Evolutionary conservation across 2,797 vertebrate species (phyloP), one percentile per base, ranked within the genome.

Genomic region (Enteromius fasciolatus): DNA sequence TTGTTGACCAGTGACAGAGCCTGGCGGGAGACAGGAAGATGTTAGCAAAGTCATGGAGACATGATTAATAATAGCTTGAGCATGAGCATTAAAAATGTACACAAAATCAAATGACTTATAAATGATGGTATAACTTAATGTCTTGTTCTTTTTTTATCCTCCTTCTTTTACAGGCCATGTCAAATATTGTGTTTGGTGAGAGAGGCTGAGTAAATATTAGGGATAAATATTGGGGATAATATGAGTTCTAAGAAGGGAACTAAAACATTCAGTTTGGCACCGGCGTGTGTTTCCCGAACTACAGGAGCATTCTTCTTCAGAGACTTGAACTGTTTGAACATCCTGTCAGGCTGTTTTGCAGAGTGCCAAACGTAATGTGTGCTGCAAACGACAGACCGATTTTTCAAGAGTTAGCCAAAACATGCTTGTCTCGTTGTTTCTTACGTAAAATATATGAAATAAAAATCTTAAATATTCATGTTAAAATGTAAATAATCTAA

Each of bases 1-100:
- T 98, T 98, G 91, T 97, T 98, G 86, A 96, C 96, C 87, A 98
- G 90, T 75, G 97, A 96, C 36, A 98, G 92, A 33, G 96, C 96
- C 97, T 98, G 84, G 8, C 0, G 73, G 39, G 74, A 86, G n/a
- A 78, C 69, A 69, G 61, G 48, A 59, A 17, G 72, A 66, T 8
- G 59, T 64, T 50, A 59, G 74, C 18, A 50, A 74, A 57, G 54
- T n/a, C 33, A 76, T 73, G 63, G 50, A 76, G 52, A n/a, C 7
- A 41, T 72, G 74, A 88, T 76, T 88, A 90, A 90, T 74, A 44
- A 57, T 41, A 75, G 54, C 41, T 69, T 54, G 50, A 69, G 15
- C 33, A 17, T 41, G 54, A 44, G 18, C 54, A 74, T 76, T 48
- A 70, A 76, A 79, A 48, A 28, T n/a, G 44, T 39, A 39, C 72